Conservation (phyloP, 2,797 vertebrate genomes). For the Hephaestus fuliginosus region DNA sequence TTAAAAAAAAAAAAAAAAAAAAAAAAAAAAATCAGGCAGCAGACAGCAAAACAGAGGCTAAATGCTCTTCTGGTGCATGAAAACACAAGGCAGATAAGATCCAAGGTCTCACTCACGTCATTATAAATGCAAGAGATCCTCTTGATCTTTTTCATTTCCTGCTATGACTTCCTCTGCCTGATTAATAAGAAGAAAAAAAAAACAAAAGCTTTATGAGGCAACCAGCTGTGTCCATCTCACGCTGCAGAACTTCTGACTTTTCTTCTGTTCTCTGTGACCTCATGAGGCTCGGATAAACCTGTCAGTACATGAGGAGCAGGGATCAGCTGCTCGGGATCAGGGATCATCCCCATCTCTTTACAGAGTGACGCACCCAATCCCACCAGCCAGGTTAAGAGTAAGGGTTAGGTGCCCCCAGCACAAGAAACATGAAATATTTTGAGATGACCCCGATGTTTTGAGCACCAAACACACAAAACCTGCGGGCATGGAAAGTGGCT, state of each 20-base stretch:
- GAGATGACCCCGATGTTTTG: neutral
- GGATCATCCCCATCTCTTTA: conserved; percentile 79
- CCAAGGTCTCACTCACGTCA: neutral
- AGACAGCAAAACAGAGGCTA: neutral
- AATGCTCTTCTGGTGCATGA: neutral
- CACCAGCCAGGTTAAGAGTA: conserved; percentile 47
- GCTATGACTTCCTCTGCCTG: neutral
- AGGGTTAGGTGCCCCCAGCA: conserved; percentile 22
- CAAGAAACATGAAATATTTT: neutral
- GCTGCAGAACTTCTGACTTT: conserved; percentile 3
- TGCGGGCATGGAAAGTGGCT: no score
- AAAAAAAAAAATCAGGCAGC: neutral
- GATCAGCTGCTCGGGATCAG: conserved; percentile 78
- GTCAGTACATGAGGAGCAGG: conserved; percentile 68
- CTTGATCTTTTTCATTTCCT: conserved; percentile 57
- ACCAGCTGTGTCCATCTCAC: conserved; percentile 14
- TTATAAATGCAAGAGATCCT: conserved; percentile 26
- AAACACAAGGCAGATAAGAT: conserved; percentile 28
- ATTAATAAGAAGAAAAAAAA: conserved; percentile 12
- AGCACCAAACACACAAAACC: neutral
- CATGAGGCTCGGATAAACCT: conserved; percentile 68
- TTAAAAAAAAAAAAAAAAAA: neutral
- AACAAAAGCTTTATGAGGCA: neutral
- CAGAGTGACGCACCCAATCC: conserved; percentile 73
- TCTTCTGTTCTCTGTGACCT: conserved; percentile 48